Evolutionary conservation across 53 echinoderm and acorn worm species (phyloP).

Genomic region (Apostichopus leukothele): DNA sequence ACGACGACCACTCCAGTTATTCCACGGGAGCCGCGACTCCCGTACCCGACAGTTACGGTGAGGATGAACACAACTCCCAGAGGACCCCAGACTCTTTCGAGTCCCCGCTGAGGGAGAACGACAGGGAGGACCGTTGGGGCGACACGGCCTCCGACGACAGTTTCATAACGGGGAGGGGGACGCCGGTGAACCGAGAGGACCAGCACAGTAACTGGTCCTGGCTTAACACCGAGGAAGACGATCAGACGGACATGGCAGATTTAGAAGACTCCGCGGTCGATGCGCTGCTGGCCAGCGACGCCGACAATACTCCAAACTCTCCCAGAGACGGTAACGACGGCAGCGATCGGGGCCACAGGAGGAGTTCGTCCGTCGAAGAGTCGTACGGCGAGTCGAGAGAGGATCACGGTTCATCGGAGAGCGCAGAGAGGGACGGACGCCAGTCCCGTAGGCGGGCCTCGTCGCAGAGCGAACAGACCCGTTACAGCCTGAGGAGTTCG

Average conservation of each 20-base stretch:
- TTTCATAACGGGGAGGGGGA: constrained; percentile 1
- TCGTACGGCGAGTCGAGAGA: constrained; percentile 18
- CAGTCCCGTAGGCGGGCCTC: not conserved
- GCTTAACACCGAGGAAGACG: constrained; percentile 6
- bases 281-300: constrained; percentile 24
- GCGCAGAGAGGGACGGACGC: not conserved
- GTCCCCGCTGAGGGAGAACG: not conserved
- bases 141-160: constrained; percentile 29
- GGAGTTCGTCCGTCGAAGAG: not conserved
- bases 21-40: not conserved
- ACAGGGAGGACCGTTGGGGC: not conserved
- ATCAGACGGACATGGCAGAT: constrained; percentile 17
- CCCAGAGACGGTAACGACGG: not conserved
- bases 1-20: not conserved
- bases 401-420: not conserved
- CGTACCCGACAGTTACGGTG: constrained; percentile 6
- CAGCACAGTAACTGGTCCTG: constrained; percentile 24
- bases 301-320: constrained; percentile 1
- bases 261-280: constrained; percentile 25
- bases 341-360: not conserved
- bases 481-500: constrained; percentile 8
- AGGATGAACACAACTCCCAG: not conserved
- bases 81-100: constrained; percentile 15
- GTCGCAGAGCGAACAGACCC: not conserved
- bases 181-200: constrained; percentile 16